phyloP scores from a whole-genome alignment of 2,797 vertebrate genomes.

The Typhlichthys eigenmanni region DNA sequence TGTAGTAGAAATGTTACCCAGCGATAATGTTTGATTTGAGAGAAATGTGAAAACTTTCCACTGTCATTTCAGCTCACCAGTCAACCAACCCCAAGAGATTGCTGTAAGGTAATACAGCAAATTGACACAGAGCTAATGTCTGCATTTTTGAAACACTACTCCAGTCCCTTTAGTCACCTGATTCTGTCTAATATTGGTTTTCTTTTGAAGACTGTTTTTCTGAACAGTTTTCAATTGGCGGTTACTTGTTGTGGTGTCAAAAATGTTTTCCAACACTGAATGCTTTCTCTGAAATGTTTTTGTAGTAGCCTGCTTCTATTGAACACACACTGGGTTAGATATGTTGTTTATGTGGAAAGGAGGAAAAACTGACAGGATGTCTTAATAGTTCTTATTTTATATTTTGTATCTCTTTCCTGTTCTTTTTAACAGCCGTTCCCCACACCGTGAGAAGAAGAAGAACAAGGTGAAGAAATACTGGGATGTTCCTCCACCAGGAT shows the following conservation, averaged over 20 bases:
- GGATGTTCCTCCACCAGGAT: constrained; percentile 84
- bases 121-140: constrained; percentile 63
- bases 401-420: background rate
- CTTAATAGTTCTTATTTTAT: background rate
- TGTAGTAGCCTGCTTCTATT: too few species aligned
- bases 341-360: too few species aligned
- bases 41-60: constrained; percentile 70
- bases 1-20: constrained; percentile 36
- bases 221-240: constrained; percentile 15
- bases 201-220: constrained; percentile 13
- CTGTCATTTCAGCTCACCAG: constrained; percentile 78
- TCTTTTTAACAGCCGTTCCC: constrained; percentile 78
- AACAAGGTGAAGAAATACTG: constrained; percentile 92
- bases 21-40: constrained; percentile 36
- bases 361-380: too few species aligned
- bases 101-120: constrained; percentile 78
- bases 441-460: constrained; percentile 93
- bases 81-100: constrained; percentile 71
- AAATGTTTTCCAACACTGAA: too few species aligned
- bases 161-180: constrained; percentile 33
- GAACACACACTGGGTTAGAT: background rate
- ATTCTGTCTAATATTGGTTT: constrained; percentile 15
- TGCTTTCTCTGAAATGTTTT: too few species aligned
- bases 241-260: constrained; percentile 1
- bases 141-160: constrained; percentile 53